Conservation (phyloP, 2,888 invertebrate species). For the Synergus itoensis region DNA sequence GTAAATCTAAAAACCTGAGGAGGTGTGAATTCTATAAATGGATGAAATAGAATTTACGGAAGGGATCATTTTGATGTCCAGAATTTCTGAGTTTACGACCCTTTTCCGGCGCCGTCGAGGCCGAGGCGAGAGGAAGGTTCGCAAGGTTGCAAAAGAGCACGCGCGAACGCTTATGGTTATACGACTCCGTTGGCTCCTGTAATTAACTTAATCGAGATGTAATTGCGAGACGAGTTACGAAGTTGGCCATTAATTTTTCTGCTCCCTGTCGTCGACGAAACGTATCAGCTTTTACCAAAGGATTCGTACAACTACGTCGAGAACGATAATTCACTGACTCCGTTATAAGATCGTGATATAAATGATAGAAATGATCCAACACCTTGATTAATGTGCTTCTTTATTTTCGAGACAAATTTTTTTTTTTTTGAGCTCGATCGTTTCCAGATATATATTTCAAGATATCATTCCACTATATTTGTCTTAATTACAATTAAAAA, state of each 20-base stretch:
- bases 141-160: conserved; percentile 49
- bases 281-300: conserved; percentile 46
- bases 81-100: conserved; percentile 46
- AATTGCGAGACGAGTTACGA: conserved; percentile 62
- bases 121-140: background rate
- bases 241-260: conserved; percentile 60
- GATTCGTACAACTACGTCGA: conserved; percentile 39
- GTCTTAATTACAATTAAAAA: background rate
- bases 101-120: conserved; percentile 47
- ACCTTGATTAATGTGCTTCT: conserved; percentile 15
- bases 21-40: background rate
- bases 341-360: conserved; percentile 22
- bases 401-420: background rate
- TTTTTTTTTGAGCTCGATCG: background rate
- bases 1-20: background rate
- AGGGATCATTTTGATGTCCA: conserved; percentile 47
- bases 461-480: background rate
- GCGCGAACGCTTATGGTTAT: conserved; percentile 46
- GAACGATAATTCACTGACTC: conserved; percentile 47
- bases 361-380: conserved; percentile 20
- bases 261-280: conserved; percentile 44
- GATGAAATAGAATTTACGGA: background rate
- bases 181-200: conserved; percentile 51
- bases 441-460: background rate
- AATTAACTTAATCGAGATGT: conserved; percentile 68